These are phyloP conservation scores for Delia radicum DNA, from an alignment of 1,140 invertebrate species.

Conservation along the genomic window DNA sequence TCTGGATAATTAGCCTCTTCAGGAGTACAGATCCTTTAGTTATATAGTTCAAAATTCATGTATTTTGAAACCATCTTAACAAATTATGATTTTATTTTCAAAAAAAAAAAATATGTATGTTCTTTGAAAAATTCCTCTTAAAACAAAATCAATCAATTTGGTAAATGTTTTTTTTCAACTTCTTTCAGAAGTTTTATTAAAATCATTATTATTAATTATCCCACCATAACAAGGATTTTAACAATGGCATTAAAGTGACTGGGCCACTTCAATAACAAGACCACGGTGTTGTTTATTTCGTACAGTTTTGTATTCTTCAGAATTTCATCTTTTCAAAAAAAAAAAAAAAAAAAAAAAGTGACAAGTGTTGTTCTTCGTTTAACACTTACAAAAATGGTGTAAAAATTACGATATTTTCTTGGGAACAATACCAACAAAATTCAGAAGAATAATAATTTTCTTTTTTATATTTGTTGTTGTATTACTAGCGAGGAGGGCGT, in stretches of 20 bases:
- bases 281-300: not conserved
- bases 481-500: not conserved
- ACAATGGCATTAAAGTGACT: not conserved
- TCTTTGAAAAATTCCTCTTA: not conserved
- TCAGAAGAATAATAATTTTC: not conserved
- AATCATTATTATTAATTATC: not conserved
- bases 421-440: not conserved
- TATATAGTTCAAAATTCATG: no score
- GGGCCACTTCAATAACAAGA: constrained; percentile 1
- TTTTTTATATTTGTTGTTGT: no score
- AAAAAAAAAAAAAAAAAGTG: not conserved
- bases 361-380: not conserved
- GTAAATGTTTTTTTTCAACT: not conserved
- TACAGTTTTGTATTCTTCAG: not conserved
- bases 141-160: not conserved
- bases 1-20: no score
- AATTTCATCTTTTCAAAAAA: not conserved
- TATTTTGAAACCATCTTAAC: no score
- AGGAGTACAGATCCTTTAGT: no score
- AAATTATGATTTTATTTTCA: no score
- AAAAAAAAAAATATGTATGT: no score
- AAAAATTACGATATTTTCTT: not conserved
- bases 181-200: not conserved
- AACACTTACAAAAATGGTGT: not conserved
- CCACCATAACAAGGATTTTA: constrained; percentile 3